Conservation (phyloP, 2,888 invertebrate genomes). For the Eupsilia transversa region DNA sequence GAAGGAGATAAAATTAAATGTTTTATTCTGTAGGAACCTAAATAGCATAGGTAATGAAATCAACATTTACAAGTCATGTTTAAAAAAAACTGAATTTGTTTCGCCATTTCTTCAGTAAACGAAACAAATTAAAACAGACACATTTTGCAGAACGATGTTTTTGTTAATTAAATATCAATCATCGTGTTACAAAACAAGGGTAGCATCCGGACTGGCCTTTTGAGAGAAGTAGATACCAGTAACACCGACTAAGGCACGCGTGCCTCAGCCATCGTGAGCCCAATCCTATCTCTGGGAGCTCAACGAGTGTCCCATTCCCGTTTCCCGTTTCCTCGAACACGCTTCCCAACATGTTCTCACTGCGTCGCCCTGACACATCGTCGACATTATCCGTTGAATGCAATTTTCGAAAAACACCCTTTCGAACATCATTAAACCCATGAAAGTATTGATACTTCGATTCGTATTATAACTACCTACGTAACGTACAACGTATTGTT, state of each 20-base stretch:
- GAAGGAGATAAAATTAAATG: not conserved
- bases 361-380: not conserved
- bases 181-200: not conserved
- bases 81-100: not conserved
- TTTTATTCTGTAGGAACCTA: not conserved
- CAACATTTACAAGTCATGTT: not conserved
- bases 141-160: too few relatives aligned
- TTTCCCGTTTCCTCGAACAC: not conserved
- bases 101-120: too few relatives aligned
- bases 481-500: not conserved
- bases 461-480: not conserved
- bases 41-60: not conserved
- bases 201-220: too few relatives aligned
- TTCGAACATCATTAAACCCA: not conserved
- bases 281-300: not conserved
- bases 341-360: not conserved
- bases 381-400: not conserved
- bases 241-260: not conserved
- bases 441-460: not conserved
- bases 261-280: not conserved
- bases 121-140: too few relatives aligned
- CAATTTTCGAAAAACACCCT: not conserved
- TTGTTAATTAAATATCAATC: not conserved
- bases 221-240: not conserved
- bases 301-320: too few relatives aligned